Evolutionary conservation across 1,140 invertebrate species (phyloP).

Genomic region (Gryon sp.): DNA sequence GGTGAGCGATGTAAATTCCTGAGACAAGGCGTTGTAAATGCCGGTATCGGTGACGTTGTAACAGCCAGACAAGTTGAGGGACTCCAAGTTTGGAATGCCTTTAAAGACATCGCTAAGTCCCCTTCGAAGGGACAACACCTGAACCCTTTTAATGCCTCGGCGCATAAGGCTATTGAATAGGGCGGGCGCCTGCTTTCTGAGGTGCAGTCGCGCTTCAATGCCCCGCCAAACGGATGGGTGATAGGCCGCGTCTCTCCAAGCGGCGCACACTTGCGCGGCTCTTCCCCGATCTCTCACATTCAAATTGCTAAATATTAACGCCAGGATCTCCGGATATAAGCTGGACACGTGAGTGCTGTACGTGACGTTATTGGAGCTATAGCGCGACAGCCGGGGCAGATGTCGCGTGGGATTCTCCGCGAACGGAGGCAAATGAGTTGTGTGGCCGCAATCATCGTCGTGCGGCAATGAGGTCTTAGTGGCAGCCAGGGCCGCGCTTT

Average conservation of each 20-base stretch:
- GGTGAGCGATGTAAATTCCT: constrained; percentile 86
- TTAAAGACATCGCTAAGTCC: constrained; percentile 92
- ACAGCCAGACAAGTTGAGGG: constrained; percentile 94
- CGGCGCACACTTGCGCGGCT: constrained; percentile 92
- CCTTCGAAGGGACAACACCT: constrained; percentile 91
- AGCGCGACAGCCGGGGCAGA: constrained; percentile 20
- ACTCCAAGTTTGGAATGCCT: constrained; percentile 91
- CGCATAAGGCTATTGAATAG: constrained; percentile 92
- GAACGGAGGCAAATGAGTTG: constrained; percentile 44
- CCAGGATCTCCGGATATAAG: constrained; percentile 94
- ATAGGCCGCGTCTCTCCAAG: constrained; percentile 95
- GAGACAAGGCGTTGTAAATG: constrained; percentile 89
- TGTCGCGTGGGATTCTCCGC: constrained; percentile 36
- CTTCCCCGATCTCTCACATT: constrained; percentile 93
- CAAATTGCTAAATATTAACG: constrained; percentile 94
- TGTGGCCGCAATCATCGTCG: constrained; percentile 52
- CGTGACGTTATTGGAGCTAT: constrained; percentile 53
- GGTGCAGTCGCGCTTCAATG: constrained; percentile 93
- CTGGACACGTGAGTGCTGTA: constrained; percentile 89
- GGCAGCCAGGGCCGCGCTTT: constrained; percentile 80
- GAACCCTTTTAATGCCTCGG: constrained; percentile 92
- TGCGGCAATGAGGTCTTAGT: constrained; percentile 72
- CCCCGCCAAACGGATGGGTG: constrained; percentile 95
- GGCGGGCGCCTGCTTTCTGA: constrained; percentile 89
- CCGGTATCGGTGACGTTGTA: constrained; percentile 92